Percentiles rank a stretch among this genome's conserved stretches.
These are phyloP conservation scores for Conistra vaccinii DNA, from an alignment of 2,888 invertebrate species.

Conservation along the genomic window DNA sequence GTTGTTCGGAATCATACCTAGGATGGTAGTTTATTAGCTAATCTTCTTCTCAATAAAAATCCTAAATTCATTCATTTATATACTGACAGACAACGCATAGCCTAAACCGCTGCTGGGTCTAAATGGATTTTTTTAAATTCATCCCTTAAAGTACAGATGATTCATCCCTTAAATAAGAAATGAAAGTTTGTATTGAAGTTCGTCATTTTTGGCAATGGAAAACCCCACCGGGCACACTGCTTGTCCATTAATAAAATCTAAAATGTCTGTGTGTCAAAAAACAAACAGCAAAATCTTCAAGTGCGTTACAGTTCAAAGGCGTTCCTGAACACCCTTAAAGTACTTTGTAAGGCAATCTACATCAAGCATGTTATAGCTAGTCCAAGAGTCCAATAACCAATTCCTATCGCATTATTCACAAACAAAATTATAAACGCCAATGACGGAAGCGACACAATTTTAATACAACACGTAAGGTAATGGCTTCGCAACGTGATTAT, in stretches of 20 bases:
- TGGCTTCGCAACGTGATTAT: slow-evolving; percentile 57
- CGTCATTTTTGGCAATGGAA: no score
- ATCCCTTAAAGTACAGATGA: no score
- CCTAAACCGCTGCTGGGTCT: no score
- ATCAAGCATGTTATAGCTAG: background rate
- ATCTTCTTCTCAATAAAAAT: no score
- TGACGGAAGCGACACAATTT: slow-evolving; percentile 42
- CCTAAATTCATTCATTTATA: no score
- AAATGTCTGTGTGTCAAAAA: background rate
- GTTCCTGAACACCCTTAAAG: background rate
- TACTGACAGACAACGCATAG: no score
- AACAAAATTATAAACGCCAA: slow-evolving; percentile 37
- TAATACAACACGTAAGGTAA: slow-evolving; percentile 50
- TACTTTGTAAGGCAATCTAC: background rate
- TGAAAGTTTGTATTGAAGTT: no score
- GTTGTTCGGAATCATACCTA: no score
- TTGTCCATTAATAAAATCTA: background rate
- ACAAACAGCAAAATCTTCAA: background rate
- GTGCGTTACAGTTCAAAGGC: background rate
- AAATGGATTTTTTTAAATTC: no score
- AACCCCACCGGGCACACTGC: no score
- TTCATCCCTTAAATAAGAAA: no score
- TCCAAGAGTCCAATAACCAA: slow-evolving; percentile 12
- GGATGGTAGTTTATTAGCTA: no score
- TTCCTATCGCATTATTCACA: slow-evolving; percentile 9